phyloP scores from a whole-genome alignment of 2,797 vertebrate species.

The Syngnathus rostellatus region DNA sequence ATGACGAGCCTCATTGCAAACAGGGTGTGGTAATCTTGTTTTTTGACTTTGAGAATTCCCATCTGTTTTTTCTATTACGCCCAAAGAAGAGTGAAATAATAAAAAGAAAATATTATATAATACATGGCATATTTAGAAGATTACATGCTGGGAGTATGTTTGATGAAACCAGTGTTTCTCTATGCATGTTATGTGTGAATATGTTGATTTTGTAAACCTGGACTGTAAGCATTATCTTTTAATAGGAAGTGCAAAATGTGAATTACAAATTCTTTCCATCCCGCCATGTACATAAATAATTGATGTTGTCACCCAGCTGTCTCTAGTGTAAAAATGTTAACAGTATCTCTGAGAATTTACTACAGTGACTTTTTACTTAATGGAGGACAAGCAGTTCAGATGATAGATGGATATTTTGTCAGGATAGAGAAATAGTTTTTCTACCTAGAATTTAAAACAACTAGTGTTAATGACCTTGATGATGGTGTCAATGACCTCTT shows the following conservation, averaged over 20 bases:
- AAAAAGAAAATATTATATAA: not conserved
- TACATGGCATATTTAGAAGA: not conserved
- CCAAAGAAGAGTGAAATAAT: slow-evolving; percentile 19
- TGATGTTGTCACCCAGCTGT: too few relatives aligned
- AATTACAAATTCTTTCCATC: not conserved
- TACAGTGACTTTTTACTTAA: not conserved
- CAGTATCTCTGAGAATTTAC: too few relatives aligned
- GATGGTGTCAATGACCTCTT: too few relatives aligned
- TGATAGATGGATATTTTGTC: not conserved
- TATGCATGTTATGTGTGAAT: not conserved
- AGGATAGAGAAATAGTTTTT: not conserved
- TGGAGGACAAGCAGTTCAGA: not conserved
- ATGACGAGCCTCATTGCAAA: slow-evolving; percentile 66
- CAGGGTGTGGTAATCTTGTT: slow-evolving; percentile 42
- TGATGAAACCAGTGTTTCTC: not conserved
- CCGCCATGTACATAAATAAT: not conserved
- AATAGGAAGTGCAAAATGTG: not conserved
- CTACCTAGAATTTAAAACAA: too few relatives aligned
- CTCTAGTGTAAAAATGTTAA: too few relatives aligned
- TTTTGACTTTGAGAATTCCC: slow-evolving; percentile 61
- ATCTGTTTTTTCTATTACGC: slow-evolving; percentile 43
- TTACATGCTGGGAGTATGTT: not conserved
- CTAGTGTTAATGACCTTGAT: too few relatives aligned
- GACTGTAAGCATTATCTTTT: not conserved
- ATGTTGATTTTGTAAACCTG: not conserved